Evolutionary conservation across 2,113 vertebrate genomes (phyloP), one percentile per base, ranked within the genome.

Genomic region (Oryzias curvinotus): DNA sequence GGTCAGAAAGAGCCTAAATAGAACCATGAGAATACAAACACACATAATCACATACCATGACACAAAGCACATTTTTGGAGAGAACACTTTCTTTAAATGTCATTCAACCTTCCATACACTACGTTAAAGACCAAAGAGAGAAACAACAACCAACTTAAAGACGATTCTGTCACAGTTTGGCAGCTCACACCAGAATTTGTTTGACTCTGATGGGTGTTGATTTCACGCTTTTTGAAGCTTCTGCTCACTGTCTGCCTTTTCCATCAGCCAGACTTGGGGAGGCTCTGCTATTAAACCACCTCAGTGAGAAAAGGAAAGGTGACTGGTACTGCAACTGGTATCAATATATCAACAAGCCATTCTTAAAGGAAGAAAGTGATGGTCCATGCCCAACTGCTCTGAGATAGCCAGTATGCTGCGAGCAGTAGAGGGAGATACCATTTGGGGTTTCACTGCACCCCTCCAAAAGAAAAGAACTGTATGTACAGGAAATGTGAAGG

Each of bases 301-400:
- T 67, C 55, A 26, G 73, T 60, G 47, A 63, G 62, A 25, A 5
- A 36, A 46, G 64, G 51, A 41, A 26, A 30, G 55, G 50, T 10
- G 7, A 64, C 65, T 77, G 59, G 71, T 51, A 77, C 75, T 64
- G 48, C 53, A 44, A 18, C 52, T 44, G 23, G 78, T 76, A 86
- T 87, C 82, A 82, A 87, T 84, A 86, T 85, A 86, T 82, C 80
- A 86, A 62, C 5, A 5, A 26, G 23, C 19, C 30, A 61, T 68
- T 50, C 66, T 78, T 80, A 68, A 66, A 77, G 72, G 56, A 50
- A 28, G 48, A 62, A 61, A 70, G 65, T 74, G 84, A 86, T 66
- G 77, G 70, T 46, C 70, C 45, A 14, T 79, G 72, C 73, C 75
- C 69, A 68, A 77, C 75, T 48, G 36, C 17, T 18, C 3, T 64